These are phyloP conservation scores for Thalpophila matura DNA, from an alignment of 2,888 invertebrate species.

Conservation along the genomic window DNA sequence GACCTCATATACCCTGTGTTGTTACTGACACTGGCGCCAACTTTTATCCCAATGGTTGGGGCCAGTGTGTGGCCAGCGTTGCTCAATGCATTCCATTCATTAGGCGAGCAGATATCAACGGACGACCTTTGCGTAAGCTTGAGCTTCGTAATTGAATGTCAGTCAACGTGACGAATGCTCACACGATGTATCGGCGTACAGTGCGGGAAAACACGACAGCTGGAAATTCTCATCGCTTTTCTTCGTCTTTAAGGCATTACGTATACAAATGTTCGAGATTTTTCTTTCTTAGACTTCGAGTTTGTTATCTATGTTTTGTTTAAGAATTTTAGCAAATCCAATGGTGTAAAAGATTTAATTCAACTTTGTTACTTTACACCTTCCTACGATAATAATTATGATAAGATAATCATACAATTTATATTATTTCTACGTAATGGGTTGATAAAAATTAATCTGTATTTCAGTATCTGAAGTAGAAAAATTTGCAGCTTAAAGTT, in stretches of 20 bases:
- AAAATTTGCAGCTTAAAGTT: background rate
- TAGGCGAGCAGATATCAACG: constrained; percentile 9
- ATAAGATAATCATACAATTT: background rate
- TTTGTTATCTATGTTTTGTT: constrained; percentile 34
- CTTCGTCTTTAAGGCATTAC: constrained; percentile 45
- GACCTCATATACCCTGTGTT: background rate
- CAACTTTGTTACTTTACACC: constrained; percentile 14
- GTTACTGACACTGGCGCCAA: background rate
- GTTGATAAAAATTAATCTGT: background rate
- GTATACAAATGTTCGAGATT: constrained; percentile 41
- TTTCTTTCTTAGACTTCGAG: constrained; percentile 9
- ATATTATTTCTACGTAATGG: constrained; percentile 1
- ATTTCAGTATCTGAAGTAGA: background rate
- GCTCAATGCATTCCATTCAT: constrained; percentile 46
- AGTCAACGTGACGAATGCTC: constrained; percentile 51
- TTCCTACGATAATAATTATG: constrained; percentile 7
- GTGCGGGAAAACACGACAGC: constrained; percentile 31
- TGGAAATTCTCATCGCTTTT: constrained; percentile 46
- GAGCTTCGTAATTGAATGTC: constrained; percentile 48
- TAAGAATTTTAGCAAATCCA: constrained; percentile 23
- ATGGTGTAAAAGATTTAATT: constrained; percentile 31
- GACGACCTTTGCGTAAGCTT: constrained; percentile 37
- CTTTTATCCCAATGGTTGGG: background rate
- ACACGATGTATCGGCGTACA: constrained; percentile 42
- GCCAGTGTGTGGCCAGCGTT: constrained; percentile 4